A percentile compares a stretch with the other conserved stretches of the same genome.
Conservation (phyloP, 2,113 vertebrate species). For the Petaurus breviceps region DNA sequence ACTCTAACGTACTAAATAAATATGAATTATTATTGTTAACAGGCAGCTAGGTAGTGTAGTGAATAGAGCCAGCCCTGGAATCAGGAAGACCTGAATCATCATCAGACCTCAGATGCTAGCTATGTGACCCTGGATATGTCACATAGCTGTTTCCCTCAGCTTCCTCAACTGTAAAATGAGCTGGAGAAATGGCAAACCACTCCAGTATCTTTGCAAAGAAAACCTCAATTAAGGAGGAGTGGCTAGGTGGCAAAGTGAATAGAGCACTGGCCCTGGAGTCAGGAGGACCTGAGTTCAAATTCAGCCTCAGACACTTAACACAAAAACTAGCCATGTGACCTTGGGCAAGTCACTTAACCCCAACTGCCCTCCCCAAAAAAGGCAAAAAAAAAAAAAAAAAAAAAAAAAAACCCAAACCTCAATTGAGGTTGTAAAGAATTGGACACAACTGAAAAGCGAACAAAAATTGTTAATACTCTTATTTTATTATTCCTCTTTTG, state of each 20-base stretch:
- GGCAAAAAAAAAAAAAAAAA: too few species aligned
- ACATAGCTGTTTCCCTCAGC: background rate
- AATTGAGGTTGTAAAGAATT: background rate
- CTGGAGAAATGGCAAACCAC: background rate
- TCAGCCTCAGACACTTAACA: too few species aligned
- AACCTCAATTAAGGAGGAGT: background rate
- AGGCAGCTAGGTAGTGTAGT: background rate
- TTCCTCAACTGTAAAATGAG: background rate
- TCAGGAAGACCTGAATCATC: background rate
- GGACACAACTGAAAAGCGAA: too few species aligned
- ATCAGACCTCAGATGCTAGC: background rate
- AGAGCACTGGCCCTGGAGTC: too few species aligned
- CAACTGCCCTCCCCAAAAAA: too few species aligned
- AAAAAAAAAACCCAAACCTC: too few species aligned
- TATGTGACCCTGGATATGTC: background rate
- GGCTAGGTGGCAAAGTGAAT: too few species aligned
- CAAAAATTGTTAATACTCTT: background rate
- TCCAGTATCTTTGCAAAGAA: background rate
- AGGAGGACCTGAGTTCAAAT: too few species aligned
- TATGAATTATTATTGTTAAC: background rate
- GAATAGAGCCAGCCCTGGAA: background rate
- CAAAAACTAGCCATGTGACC: too few species aligned
- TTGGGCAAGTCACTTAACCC: too few species aligned
- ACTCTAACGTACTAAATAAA: background rate
- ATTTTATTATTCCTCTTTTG: background rate